These are phyloP conservation scores for Chiridota heheva DNA, from an alignment of 35 echinoderm and acorn worm genomes.

Conservation along the genomic window DNA sequence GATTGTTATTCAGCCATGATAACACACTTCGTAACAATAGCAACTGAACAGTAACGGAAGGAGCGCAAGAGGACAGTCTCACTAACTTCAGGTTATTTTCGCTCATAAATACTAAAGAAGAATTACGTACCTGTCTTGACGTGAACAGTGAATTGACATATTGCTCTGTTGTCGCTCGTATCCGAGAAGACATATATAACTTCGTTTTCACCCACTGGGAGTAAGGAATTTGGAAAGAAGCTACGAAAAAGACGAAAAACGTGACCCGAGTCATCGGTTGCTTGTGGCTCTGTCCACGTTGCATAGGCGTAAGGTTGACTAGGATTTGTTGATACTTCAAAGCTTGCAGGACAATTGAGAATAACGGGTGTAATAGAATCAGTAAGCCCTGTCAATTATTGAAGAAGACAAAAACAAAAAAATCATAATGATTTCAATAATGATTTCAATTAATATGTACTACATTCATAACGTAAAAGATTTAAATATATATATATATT, in stretches of 20 bases:
- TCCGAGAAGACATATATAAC: conserved; percentile 36
- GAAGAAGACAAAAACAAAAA: no score
- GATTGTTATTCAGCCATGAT: no score
- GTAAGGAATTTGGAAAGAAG: conserved; percentile 6
- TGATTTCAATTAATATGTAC: no score
- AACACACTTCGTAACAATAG: no score
- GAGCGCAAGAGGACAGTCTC: no score
- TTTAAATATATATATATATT: no score
- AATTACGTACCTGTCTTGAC: conserved; percentile 33
- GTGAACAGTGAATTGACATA: conserved; percentile 12
- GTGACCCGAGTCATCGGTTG: background rate
- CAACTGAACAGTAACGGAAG: no score
- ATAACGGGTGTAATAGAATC: conserved; percentile 3
- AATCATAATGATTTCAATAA: no score
- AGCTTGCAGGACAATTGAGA: conserved; percentile 13
- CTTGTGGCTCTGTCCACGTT: conserved; percentile 30
- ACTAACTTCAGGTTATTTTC: no score
- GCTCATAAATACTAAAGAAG: no score
- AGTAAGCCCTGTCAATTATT: no score
- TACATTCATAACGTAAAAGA: no score
- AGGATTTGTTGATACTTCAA: conserved; percentile 4
- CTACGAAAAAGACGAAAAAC: background rate
- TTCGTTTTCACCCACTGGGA: conserved; percentile 41
- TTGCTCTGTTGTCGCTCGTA: conserved; percentile 12
- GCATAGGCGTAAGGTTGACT: conserved; percentile 18